Conservation (phyloP, 2,888 invertebrate species). For the Aricia artaxerxes region DNA sequence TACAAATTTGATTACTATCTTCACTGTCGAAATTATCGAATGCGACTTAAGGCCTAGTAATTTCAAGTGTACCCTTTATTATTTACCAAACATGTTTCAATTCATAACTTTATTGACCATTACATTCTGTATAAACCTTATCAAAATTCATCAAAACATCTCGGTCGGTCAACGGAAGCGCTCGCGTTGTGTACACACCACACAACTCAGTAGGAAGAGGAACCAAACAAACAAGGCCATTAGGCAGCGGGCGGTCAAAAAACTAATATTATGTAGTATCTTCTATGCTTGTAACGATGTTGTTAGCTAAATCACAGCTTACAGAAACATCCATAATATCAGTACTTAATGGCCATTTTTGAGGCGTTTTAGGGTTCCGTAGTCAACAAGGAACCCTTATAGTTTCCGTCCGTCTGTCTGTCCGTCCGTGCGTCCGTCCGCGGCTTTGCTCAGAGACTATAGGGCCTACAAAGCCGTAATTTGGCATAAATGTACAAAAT, state of each 20-base stretch:
- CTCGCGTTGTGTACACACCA: slow-evolving; percentile 51
- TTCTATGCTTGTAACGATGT: background rate
- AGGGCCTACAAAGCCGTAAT: too few species aligned
- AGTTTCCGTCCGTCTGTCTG: too few species aligned
- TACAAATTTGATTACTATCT: too few species aligned
- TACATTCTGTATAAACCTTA: background rate
- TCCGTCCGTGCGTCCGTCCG: too few species aligned
- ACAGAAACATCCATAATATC: too few species aligned
- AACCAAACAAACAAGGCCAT: slow-evolving; percentile 66
- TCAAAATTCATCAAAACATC: slow-evolving; percentile 24
- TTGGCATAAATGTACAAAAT: too few species aligned
- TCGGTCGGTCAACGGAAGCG: slow-evolving; percentile 58
- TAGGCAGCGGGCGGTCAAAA: slow-evolving; percentile 40
- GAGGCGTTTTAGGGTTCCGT: too few species aligned
- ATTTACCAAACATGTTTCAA: background rate
- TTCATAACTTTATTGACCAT: background rate
- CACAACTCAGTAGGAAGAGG: slow-evolving; percentile 60
- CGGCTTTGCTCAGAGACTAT: too few species aligned
- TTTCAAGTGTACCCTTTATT: background rate
- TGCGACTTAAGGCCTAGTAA: too few species aligned
- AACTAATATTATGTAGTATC: background rate
- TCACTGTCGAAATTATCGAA: too few species aligned
- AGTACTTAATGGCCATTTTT: background rate
- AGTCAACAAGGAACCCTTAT: too few species aligned
- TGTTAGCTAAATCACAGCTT: background rate